Evolutionary conservation across 2,888 invertebrate species (phyloP).

Genomic region (Micropterix aruncella): DNA sequence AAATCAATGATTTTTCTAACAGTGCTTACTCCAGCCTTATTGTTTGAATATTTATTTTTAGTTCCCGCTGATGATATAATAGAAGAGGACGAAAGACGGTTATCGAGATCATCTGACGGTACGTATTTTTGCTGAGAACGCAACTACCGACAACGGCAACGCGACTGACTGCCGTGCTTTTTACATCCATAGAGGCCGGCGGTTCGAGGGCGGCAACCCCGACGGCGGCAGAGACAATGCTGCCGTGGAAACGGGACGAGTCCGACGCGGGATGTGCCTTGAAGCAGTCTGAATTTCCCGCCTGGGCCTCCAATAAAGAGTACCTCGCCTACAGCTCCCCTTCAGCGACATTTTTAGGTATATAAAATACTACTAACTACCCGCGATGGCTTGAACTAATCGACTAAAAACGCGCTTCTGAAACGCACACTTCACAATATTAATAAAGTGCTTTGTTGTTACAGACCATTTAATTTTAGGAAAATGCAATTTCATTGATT

Average conservation of each 20-base stretch:
- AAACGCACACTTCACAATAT: no score
- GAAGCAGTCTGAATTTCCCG: conserved; percentile 80
- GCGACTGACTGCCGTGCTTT: no score
- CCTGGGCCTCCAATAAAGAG: conserved; percentile 92
- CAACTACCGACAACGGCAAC: background rate
- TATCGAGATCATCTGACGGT: conserved; percentile 22
- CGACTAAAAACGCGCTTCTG: no score
- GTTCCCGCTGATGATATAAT: conserved; percentile 38
- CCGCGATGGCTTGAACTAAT: no score
- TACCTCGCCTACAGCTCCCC: conserved; percentile 86
- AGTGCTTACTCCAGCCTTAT: no score
- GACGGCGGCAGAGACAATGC: conserved; percentile 77
- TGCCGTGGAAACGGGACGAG: conserved; percentile 87
- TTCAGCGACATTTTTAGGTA: conserved; percentile 83
- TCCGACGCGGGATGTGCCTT: conserved; percentile 53
- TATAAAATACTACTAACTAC: no score
- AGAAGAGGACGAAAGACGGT: conserved; percentile 34
- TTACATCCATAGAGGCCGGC: background rate
- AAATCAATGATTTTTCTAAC: no score
- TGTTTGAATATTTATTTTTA: conserved; percentile 21
- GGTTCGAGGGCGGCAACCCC: conserved; percentile 57
- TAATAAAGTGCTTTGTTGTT: no score
- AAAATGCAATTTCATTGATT: no score
- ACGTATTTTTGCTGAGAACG: conserved; percentile 3
- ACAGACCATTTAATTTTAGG: no score